Evolutionary conservation across 2,797 vertebrate species (phyloP).

Genomic region (Chiloscyllium punctatum): DNA sequence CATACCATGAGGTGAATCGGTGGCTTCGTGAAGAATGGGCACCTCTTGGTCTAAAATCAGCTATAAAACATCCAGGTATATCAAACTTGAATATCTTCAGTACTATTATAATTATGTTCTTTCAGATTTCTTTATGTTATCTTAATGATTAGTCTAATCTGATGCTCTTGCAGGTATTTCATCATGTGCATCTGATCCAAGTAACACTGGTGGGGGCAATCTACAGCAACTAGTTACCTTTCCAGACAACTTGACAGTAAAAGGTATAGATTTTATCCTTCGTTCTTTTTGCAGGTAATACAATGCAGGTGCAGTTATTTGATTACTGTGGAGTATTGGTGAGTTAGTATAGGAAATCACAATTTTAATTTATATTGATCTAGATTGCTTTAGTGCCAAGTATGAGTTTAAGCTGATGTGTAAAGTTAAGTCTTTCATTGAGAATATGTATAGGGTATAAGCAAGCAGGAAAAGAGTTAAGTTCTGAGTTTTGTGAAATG

Average conservation of each 20-base stretch:
- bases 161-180: slow-evolving; percentile 3
- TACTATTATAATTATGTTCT: background rate
- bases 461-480: no score
- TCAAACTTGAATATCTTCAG: background rate
- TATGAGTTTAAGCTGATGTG: background rate
- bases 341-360: background rate
- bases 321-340: background rate
- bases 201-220: slow-evolving; percentile 39
- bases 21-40: slow-evolving; percentile 40
- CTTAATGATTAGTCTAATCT: background rate
- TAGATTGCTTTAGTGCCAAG: background rate
- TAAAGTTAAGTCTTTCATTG: background rate
- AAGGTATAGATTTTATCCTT: slow-evolving; percentile 39
- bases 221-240: slow-evolving; percentile 36
- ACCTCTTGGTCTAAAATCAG: slow-evolving; percentile 31
- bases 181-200: background rate
- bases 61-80: background rate
- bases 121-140: background rate
- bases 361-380: background rate
- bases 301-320: background rate
- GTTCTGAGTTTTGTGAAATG: no score
- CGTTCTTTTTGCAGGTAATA: background rate
- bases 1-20: slow-evolving; percentile 45
- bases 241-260: slow-evolving; percentile 44
- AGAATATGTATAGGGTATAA: no score